A percentile compares a stretch with the other conserved stretches of the same genome.
phyloP scores from a whole-genome alignment of 2,113 vertebrate genomes.

The Mirounga angustirostris region DNA sequence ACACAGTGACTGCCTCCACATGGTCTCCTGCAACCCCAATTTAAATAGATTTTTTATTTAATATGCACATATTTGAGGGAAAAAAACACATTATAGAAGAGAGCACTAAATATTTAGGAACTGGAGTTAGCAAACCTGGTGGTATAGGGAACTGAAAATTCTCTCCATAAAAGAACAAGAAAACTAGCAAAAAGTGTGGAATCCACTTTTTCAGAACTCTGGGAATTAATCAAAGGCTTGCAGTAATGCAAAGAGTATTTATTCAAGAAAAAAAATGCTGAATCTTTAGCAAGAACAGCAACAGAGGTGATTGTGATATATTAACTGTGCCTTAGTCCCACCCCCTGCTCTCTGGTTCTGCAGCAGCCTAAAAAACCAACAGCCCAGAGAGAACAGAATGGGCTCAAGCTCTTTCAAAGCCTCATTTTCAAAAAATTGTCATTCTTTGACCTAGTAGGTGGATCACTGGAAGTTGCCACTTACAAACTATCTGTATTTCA shows the following conservation, averaged over 20 bases:
- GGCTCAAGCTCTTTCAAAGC: background rate
- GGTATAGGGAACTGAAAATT: background rate
- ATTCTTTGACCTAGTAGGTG: background rate
- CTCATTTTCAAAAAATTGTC: background rate
- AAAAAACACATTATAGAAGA: no score
- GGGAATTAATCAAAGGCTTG: background rate
- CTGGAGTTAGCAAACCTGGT: background rate
- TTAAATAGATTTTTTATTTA: background rate
- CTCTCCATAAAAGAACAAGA: background rate
- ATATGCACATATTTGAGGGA: background rate
- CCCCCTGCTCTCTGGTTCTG: background rate
- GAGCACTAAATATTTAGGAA: background rate
- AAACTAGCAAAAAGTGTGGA: background rate
- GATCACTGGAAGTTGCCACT: background rate
- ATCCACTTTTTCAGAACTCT: background rate
- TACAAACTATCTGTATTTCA: background rate
- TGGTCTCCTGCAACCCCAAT: background rate
- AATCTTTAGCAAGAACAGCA: background rate
- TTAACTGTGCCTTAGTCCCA: background rate
- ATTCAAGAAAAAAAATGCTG: background rate
- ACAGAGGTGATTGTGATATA: background rate
- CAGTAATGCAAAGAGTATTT: background rate
- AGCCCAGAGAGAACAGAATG: background rate
- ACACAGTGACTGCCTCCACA: background rate
- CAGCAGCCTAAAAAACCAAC: background rate